Evolutionary conservation across 2,888 invertebrate genomes (phyloP).

Genomic region (Rhagonycha fulva): DNA sequence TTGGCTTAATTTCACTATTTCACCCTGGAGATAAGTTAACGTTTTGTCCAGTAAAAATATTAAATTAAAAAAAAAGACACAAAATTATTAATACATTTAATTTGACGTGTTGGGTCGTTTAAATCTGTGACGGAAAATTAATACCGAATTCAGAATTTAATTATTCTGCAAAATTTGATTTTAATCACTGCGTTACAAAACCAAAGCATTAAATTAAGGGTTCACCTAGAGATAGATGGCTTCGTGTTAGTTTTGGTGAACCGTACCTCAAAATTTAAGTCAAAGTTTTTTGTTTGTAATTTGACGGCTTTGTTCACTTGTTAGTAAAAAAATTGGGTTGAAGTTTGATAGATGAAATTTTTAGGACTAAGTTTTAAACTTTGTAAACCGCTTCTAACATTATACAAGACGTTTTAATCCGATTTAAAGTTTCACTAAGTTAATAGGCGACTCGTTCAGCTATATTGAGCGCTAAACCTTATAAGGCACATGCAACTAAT

Average conservation of each 20-base stretch:
- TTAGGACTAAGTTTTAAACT: background rate
- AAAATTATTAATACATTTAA: background rate
- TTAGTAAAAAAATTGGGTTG: background rate
- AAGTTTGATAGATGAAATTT: background rate
- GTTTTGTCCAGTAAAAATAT: background rate
- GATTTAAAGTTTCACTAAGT: background rate
- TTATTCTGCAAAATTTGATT: background rate
- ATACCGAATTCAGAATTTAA: background rate
- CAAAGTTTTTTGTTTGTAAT: background rate
- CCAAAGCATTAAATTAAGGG: background rate
- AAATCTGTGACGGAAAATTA: background rate
- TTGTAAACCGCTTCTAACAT: background rate
- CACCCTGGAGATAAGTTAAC: background rate
- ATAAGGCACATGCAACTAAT: background rate
- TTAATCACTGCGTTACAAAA: background rate
- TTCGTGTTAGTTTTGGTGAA: background rate
- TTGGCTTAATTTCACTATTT: background rate
- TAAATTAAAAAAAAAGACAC: background rate
- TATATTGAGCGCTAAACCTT: background rate
- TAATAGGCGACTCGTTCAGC: background rate
- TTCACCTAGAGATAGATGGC: background rate
- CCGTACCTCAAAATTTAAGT: background rate
- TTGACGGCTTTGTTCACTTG: background rate
- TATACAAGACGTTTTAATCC: background rate
- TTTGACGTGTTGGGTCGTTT: background rate